phyloP scores from a whole-genome alignment of 2,797 vertebrate genomes.

The Platalea minor region DNA sequence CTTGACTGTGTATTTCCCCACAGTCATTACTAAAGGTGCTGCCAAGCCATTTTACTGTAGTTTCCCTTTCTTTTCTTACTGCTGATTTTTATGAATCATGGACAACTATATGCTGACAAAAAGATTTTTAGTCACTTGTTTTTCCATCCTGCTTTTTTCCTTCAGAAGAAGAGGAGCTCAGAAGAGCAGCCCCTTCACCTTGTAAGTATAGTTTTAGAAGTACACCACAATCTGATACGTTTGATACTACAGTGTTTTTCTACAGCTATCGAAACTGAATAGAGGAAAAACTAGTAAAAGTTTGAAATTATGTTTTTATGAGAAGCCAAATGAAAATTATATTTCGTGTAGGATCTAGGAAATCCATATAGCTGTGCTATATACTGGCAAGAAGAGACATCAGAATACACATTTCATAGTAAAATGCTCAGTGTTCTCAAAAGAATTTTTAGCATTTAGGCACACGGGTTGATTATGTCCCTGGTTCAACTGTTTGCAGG shows the following conservation, averaged over 20 bases:
- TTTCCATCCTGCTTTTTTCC: constrained; percentile 68
- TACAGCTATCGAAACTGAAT: not conserved
- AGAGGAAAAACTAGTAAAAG: not conserved
- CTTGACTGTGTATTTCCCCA: not conserved
- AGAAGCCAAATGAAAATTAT: not conserved
- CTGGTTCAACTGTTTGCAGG: not conserved
- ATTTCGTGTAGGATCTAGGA: not conserved
- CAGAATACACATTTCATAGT: not conserved
- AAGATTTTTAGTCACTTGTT: constrained; percentile 55
- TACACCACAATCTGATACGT: not conserved
- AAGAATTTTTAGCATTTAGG: not conserved
- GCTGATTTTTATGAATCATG: constrained; percentile 45
- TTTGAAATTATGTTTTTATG: not conserved
- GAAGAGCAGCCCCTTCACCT: constrained; percentile 80
- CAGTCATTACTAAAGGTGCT: constrained; percentile 13
- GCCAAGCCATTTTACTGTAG: not conserved
- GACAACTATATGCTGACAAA: constrained; percentile 31
- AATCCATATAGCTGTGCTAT: not conserved
- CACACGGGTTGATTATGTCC: not conserved
- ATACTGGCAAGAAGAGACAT: not conserved
- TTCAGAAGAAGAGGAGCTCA: constrained; percentile 82
- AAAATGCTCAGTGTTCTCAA: not conserved
- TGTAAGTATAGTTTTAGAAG: constrained; percentile 74
- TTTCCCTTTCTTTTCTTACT: constrained; percentile 38
- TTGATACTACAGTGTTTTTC: not conserved